Base-by-base conservation (phyloP, 2,113 vertebrate species). In the Peromyscus maniculatus region DNA sequence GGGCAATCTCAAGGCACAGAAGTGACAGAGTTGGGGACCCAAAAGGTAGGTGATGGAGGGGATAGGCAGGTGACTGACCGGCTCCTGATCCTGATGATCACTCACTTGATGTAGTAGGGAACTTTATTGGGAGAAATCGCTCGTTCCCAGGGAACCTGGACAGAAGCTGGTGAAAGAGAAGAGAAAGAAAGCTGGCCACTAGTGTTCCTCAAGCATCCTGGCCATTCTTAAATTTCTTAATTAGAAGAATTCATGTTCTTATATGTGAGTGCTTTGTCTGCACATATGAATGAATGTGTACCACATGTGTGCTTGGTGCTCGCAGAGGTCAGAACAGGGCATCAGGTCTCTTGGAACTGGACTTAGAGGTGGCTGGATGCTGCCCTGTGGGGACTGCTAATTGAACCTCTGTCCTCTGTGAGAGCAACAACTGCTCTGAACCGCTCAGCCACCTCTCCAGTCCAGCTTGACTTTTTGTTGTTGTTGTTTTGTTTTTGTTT, bases 51-150 rank as follows among this genome's bases (percentile, higher is more conserved):
- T 1, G 0, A 94, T 43, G n/a, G 28, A 93, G 8, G 7, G n/a
- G 59, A 33, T 88, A 33, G 33, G 33, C 52, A 95, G 84, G 69
- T 92, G 52, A 94, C 89, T 87, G 91, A 93, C 86, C 26, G 39
- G 0, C 49, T 95, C 95, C 94, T 98, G 98, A 93, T 91, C 95
- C 88, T 93, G 95, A 87, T 15, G 24, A 75, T 80, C 93, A 99
- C 99, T 99, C 98, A 99, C 99, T 99, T 99, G 99, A 99, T 99
- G 98, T 99, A 99, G 98, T 99, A 99, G 31, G 99, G 99, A 98
- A 99, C 99, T 99, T 99, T 99, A 98, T 99, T 99, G 78, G 99
- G 99, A 96, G 99, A 99, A 98, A 99, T 99, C 97, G 99, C 99
- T 98, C 99, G 99, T 97, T 99, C 99, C 99, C 99, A 99, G 71